Evolutionary conservation across 2,888 invertebrate species (phyloP).

Genomic region (Thera britannica): DNA sequence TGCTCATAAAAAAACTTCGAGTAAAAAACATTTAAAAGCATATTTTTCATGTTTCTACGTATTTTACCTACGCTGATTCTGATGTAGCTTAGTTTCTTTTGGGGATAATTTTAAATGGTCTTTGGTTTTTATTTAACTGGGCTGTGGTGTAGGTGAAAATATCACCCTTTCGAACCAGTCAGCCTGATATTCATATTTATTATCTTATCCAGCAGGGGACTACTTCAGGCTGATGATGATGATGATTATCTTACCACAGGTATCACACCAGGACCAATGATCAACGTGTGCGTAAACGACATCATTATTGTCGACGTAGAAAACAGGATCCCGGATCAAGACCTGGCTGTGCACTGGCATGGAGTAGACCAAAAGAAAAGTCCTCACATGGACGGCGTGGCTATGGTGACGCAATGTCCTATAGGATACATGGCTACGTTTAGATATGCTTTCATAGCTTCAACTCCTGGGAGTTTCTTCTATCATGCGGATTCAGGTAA

Average conservation of each 20-base stretch:
- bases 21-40: no score
- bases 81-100: no score
- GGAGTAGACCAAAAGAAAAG: slow-evolving; percentile 86
- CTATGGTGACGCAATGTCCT: slow-evolving; percentile 91
- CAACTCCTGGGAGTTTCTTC: slow-evolving; percentile 88
- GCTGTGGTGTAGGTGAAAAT: no score
- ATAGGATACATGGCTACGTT: slow-evolving; percentile 88
- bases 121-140: no score
- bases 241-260: slow-evolving; percentile 8
- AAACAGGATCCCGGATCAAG: slow-evolving; percentile 88
- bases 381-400: slow-evolving; percentile 91
- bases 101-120: no score
- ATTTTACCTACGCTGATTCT: no score
- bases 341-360: slow-evolving; percentile 91
- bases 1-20: no score
- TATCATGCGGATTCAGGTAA: slow-evolving; percentile 89
- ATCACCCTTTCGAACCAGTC: not conserved
- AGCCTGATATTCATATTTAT: not conserved
- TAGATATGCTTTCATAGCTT: slow-evolving; percentile 89
- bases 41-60: no score
- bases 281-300: slow-evolving; percentile 89
- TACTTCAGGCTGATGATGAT: no score
- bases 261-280: slow-evolving; percentile 79
- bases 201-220: no score
- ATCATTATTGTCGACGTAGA: slow-evolving; percentile 89